Conservation (phyloP, 2,113 vertebrate genomes). For the Thalassoma bifasciatum region DNA sequence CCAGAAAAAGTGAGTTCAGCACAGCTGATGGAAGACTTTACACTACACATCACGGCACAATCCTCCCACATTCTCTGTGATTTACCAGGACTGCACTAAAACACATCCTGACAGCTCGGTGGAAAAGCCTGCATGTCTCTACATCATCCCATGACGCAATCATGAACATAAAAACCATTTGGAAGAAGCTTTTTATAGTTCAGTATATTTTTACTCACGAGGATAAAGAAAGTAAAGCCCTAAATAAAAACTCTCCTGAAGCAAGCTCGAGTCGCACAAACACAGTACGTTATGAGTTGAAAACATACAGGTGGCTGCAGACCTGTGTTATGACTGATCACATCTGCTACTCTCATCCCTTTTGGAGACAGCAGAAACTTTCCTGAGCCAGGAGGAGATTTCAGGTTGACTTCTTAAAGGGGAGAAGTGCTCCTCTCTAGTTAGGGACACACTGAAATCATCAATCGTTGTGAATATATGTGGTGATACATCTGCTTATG, state of each 20-base stretch:
- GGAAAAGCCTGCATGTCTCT: slow-evolving; percentile 9
- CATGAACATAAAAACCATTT: not conserved
- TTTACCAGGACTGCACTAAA: slow-evolving; percentile 12
- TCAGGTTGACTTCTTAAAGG: not conserved
- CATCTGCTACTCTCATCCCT: slow-evolving; percentile 28
- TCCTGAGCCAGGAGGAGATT: slow-evolving; percentile 8
- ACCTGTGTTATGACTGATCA: not conserved
- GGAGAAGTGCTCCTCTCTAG: too few species aligned
- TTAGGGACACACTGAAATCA: too few species aligned
- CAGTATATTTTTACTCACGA: not conserved
- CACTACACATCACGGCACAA: slow-evolving; percentile 5
- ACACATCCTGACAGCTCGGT: slow-evolving; percentile 19
- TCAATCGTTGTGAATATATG: not conserved
- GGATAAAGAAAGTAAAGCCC: not conserved
- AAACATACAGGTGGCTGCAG: slow-evolving; percentile 2
- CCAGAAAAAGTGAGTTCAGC: slow-evolving; percentile 24
- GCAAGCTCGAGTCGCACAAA: not conserved
- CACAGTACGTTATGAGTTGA: not conserved
- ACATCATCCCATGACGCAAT: slow-evolving; percentile 2
- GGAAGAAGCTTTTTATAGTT: not conserved
- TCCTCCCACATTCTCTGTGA: not conserved
- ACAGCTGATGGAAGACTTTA: not conserved
- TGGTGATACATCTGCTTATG: too few species aligned
- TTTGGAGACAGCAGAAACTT: slow-evolving; percentile 25
- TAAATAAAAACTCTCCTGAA: not conserved